phyloP scores from a whole-genome alignment of 2,888 invertebrate genomes.

The Heliconius cydno region DNA sequence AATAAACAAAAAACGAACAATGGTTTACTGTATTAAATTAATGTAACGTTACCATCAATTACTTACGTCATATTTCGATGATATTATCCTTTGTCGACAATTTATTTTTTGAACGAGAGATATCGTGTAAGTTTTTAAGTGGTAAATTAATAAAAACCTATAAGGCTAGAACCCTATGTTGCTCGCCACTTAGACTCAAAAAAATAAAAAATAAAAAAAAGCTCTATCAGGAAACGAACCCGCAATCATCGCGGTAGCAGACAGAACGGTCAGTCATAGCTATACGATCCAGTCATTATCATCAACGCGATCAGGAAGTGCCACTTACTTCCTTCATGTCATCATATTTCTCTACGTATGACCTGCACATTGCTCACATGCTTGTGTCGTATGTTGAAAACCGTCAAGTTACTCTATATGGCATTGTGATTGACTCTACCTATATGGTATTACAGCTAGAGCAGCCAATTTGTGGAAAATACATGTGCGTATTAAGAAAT shows the following conservation, averaged over 20 bases:
- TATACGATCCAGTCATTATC: too few species aligned
- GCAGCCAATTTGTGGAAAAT: background rate
- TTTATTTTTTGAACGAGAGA: too few species aligned
- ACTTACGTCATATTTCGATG: too few species aligned
- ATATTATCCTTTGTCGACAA: too few species aligned
- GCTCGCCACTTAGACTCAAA: too few species aligned
- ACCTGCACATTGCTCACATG: background rate
- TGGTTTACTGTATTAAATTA: background rate
- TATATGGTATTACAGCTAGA: conserved; percentile 2
- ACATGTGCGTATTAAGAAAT: background rate
- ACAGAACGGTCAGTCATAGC: too few species aligned
- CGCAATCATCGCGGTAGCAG: background rate
- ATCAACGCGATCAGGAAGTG: background rate
- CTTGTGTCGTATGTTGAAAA: conserved; percentile 25
- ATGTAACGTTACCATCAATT: background rate
- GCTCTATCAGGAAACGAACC: background rate
- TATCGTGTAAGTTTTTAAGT: too few species aligned
- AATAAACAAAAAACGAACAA: background rate
- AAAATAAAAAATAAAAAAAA: too few species aligned
- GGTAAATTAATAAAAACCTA: too few species aligned
- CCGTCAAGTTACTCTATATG: conserved; percentile 41
- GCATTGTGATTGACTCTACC: conserved; percentile 38
- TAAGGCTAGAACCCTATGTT: too few species aligned
- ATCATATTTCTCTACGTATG: background rate
- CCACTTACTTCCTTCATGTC: conserved; percentile 1